phyloP scores from a whole-genome alignment of 2,888 invertebrate genomes.

The Syrphus vitripennis region DNA sequence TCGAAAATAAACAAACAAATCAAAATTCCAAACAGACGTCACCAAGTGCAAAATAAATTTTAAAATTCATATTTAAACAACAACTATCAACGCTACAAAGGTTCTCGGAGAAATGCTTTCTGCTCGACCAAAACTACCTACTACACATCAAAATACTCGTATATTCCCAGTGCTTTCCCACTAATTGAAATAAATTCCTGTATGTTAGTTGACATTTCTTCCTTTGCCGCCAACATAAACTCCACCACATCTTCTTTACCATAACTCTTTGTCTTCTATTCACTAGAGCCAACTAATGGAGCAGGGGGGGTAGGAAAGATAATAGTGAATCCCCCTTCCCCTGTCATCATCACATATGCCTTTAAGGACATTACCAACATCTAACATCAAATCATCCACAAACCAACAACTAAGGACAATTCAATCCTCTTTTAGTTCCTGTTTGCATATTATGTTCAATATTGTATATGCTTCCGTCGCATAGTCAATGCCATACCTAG shows the following conservation, averaged over 20 bases:
- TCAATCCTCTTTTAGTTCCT: slow-evolving; percentile 59
- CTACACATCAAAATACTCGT: not conserved
- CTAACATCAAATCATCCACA: slow-evolving; percentile 69
- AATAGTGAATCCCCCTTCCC: not conserved
- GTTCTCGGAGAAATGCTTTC: not conserved
- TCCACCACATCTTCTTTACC: not conserved
- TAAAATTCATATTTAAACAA: slow-evolving; percentile 29
- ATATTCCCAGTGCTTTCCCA: slow-evolving; percentile 76
- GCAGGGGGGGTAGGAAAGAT: not conserved
- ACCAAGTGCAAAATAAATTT: slow-evolving; percentile 46
- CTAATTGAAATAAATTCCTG: slow-evolving; percentile 78
- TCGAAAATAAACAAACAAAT: slow-evolving; percentile 38
- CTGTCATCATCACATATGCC: slow-evolving; percentile 13
- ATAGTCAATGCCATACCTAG: slow-evolving; percentile 45
- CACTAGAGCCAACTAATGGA: slow-evolving; percentile 5
- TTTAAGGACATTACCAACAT: slow-evolving; percentile 47
- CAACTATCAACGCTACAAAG: not conserved
- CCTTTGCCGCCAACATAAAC: not conserved
- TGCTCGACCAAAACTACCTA: not conserved
- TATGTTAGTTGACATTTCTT: slow-evolving; percentile 58
- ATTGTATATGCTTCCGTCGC: slow-evolving; percentile 61
- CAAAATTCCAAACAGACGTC: slow-evolving; percentile 40
- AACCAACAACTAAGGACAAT: slow-evolving; percentile 59
- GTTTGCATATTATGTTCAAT: slow-evolving; percentile 70
- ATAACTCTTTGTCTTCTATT: slow-evolving; percentile 4